Evolutionary conservation across 2,113 vertebrate genomes (phyloP).

Genomic region (Caranx ignobilis): DNA sequence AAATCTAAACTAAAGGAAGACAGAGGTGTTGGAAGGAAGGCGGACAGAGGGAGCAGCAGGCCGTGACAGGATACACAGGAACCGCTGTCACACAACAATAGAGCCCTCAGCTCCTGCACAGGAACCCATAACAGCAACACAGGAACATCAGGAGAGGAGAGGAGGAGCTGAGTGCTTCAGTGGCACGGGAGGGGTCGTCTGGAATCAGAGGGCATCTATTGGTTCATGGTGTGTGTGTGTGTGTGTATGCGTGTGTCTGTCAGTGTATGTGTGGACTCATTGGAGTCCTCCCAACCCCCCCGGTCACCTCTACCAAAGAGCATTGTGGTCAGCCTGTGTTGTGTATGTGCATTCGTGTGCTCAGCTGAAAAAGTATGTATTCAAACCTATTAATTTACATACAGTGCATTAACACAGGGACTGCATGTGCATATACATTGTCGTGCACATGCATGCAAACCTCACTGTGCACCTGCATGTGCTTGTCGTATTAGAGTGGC

Average conservation of each 20-base stretch:
- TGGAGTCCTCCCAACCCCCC: slow-evolving; percentile 42
- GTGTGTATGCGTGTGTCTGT: slow-evolving; percentile 25
- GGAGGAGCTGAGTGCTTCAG: slow-evolving; percentile 64
- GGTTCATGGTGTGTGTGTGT: slow-evolving; percentile 50
- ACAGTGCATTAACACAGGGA: slow-evolving; percentile 4
- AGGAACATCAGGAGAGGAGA: slow-evolving; percentile 70
- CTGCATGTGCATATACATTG: not conserved
- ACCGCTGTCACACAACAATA: slow-evolving; percentile 76
- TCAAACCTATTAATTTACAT: slow-evolving; percentile 38
- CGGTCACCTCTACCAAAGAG: slow-evolving; percentile 47
- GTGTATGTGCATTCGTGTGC: slow-evolving; percentile 22
- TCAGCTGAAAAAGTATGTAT: slow-evolving; percentile 22
- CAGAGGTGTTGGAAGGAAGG: slow-evolving; percentile 35
- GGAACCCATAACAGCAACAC: slow-evolving; percentile 83
- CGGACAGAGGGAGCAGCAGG: slow-evolving; percentile 57
- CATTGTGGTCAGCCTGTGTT: slow-evolving; percentile 37
- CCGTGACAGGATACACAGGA: slow-evolving; percentile 74
- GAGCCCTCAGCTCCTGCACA: slow-evolving; percentile 66
- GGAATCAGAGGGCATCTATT: slow-evolving; percentile 65
- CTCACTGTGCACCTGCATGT: slow-evolving; percentile 38
- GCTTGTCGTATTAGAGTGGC: slow-evolving; percentile 80
- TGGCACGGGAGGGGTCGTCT: slow-evolving; percentile 59
- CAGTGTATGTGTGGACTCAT: slow-evolving; percentile 25
- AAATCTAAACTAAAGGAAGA: slow-evolving; percentile 42
- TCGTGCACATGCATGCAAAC: slow-evolving; percentile 30